Base-by-base conservation (phyloP, 92 coral and sea anemone species). In the Umimayanthus chanpuru region DNA sequence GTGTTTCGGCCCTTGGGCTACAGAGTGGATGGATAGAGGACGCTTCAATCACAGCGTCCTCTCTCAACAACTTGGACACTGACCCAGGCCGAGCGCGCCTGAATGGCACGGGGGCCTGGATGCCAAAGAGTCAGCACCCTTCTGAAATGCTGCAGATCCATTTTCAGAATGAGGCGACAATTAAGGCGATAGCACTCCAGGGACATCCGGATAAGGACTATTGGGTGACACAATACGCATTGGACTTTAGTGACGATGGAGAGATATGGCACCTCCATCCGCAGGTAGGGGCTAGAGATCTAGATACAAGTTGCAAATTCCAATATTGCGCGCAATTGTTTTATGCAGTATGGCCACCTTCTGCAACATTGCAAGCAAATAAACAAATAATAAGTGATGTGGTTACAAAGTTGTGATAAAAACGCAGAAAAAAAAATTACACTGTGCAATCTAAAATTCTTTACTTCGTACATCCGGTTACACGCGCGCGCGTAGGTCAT, bases 51-150 rank as follows among this genome's bases (percentile, higher is more conserved):
- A 95, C 98, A 77, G 98, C 98, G 4, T 91, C 96, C 15, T 93
- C 98, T 18, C 92, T 95, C 56, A 78, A 80, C 1, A 91, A 88
- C 65, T 39, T 89, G 50, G 88, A 79, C 38, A 80, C 83, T 67
- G 98, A 95, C 28, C 98, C 98, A 9, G 98, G 89, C 80, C 92
- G 92, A n/a, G 98, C 98, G 76, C 94, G 98, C 79, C 94, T 95
- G 80, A 92, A 93, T 88, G 96, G 96, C 1, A 81, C 88, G 64
- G 93, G 94, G 21, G 96, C 98, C 90, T 95, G 98, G 98, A 90
- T 90, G 90, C 98, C 98, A 74, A 87, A 68, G 41, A 88, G 65
- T 67, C 94, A 92, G 76, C 90, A 79, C 75, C 76, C 89, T 47
- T 68, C 87, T 38, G 96, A 92, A 81, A 77, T 95, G 86, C 89